Evolutionary conservation across 2,113 vertebrate genomes (phyloP).

Genomic region (Thomomys bottae): DNA sequence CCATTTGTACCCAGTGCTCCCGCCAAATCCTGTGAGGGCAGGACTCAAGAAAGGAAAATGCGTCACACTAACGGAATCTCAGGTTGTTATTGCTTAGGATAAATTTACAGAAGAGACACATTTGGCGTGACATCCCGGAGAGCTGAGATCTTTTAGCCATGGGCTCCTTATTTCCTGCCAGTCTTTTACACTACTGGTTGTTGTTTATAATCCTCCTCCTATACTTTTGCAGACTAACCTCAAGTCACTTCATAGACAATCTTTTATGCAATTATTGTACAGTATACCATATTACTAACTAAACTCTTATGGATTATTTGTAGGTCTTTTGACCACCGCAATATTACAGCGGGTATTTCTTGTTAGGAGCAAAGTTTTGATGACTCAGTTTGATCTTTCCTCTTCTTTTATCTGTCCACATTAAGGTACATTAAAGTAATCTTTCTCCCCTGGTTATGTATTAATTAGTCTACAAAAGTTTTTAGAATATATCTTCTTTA

Average conservation of each 20-base stretch:
- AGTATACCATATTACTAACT: neutral
- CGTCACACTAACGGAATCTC: neutral
- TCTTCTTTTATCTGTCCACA: neutral
- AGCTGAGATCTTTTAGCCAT: conserved; percentile 30
- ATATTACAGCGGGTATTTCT: neutral
- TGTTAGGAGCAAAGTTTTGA: neutral
- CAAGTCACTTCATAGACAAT: neutral
- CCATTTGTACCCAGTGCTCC: neutral
- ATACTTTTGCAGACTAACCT: neutral
- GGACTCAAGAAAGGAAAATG: neutral
- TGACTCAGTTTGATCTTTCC: accelerated
- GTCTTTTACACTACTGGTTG: neutral
- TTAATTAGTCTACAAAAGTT: neutral
- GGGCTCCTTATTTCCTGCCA: neutral
- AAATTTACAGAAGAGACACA: conserved; percentile 18
- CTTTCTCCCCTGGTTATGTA: neutral
- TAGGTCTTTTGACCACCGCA: neutral
- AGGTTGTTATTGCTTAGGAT: conserved; percentile 23
- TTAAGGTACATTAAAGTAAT: neutral
- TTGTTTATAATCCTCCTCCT: neutral
- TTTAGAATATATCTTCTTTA: conserved; percentile 21
- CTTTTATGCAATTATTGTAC: conserved; percentile 15
- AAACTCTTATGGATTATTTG: neutral
- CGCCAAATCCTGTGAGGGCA: neutral
- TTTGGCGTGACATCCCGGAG: conserved; percentile 57